Base-by-base conservation (phyloP, 2,113 vertebrate species). In the Ictidomys tridecemlineatus region DNA sequence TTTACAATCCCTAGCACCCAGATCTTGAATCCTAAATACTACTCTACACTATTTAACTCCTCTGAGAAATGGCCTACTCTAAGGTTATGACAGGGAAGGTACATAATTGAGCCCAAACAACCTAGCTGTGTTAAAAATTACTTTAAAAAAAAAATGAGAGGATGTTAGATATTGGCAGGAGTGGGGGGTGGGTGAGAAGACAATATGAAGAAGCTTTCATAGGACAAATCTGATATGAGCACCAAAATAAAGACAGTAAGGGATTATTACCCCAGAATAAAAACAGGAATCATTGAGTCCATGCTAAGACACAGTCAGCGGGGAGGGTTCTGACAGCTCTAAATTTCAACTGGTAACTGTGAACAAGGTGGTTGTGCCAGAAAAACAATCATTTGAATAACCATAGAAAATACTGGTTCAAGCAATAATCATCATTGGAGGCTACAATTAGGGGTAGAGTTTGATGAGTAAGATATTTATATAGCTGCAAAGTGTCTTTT, bases 21-120 rank as follows among this genome's bases (percentile, higher is more conserved):
- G n/a, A 93, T 80, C n/a, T 53, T 89, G 56, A 91, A 28, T 85
- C 56, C 51, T 76, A 95, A 67, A 83, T 80, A 86, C 10, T 65
- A 93, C 32, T 45, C 18, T 18, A 96, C 18, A 85, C 24, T 37
- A 58, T 58, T 56, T 28, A 42, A 48, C 4, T 73, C 26, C 45
- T 77, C 76, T 67, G 12, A 76, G 42, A 89, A 92, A 85, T 22
- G 2, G 37, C 6, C 61, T 13, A 61, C 42, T 51, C 48, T 69
- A 78, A 42, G 10, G 58, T 28, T 77, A 39, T 16, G 56, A 67
- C 13, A 83, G 42, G 12, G 4, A 84, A 74, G 14, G 22, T 30
- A 73, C 9, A 92, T 45, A 13, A 76, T 24, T 45, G 13, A 92
- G n/a, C 32, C 32, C 85, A 84, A 95, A 86, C 9, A 85, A 92